Evolutionary conservation across 2,113 vertebrate species (phyloP).

Genomic region (Polypterus bichir): DNA sequence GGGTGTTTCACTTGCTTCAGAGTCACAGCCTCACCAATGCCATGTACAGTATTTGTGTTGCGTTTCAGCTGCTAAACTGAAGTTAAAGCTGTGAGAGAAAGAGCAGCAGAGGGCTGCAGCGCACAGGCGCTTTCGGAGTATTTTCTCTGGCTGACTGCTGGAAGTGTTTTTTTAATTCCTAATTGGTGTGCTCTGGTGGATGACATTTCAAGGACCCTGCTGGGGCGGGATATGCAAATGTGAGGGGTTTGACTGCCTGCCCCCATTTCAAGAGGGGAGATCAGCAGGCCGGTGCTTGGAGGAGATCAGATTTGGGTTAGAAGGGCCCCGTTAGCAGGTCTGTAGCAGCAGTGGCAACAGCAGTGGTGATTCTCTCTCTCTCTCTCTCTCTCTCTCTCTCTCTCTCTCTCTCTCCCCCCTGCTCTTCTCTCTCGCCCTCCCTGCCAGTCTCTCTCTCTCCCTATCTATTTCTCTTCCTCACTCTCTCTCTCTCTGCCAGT

Average conservation of each 20-base stretch:
- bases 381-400: slow-evolving; percentile 28
- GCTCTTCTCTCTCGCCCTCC: slow-evolving; percentile 12
- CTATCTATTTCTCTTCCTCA: slow-evolving; percentile 4
- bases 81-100: too few species aligned
- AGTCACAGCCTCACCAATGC: too few species aligned
- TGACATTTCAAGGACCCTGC: slow-evolving; percentile 16
- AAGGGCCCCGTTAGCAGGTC: slow-evolving; percentile 30
- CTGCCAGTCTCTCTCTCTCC: slow-evolving; percentile 24
- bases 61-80: too few species aligned
- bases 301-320: slow-evolving; percentile 18
- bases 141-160: slow-evolving; percentile 9
- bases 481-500: slow-evolving; percentile 11
- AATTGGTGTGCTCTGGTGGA: slow-evolving; percentile 3
- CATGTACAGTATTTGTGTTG: too few species aligned
- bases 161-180: neutral
- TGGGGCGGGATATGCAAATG: slow-evolving; percentile 55
- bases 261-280: slow-evolving; percentile 38
- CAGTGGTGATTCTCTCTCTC: slow-evolving; percentile 25
- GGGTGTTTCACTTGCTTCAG: too few species aligned
- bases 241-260: slow-evolving; percentile 31
- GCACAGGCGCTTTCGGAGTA: neutral
- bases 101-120: too few species aligned
- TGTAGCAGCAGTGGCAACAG: slow-evolving; percentile 15
- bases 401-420: slow-evolving; percentile 21
- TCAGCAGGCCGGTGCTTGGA: slow-evolving; percentile 30